A percentile compares a stretch with the other conserved stretches of the same genome.
These are phyloP conservation scores for Leptobrachium leishanense DNA, from an alignment of 2,113 vertebrate species.

Conservation along the genomic window DNA sequence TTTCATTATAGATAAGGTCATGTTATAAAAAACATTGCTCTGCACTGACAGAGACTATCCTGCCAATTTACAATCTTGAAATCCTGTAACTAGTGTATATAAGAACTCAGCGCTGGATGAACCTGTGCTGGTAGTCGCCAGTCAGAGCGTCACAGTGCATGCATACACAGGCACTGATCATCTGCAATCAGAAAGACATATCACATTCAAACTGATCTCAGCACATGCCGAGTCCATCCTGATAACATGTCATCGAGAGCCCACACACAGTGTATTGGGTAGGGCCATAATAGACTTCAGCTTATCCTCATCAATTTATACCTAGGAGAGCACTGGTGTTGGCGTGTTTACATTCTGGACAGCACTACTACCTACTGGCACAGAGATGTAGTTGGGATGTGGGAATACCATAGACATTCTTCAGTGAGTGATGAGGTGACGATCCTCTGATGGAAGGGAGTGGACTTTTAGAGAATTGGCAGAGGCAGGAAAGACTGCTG, in stretches of 20 bases:
- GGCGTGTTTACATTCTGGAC: slow-evolving; percentile 29
- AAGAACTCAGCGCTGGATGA: too few relatives aligned
- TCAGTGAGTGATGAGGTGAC: slow-evolving; percentile 43
- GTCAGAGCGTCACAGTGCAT: too few relatives aligned
- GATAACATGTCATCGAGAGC: not conserved
- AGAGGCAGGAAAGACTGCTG: slow-evolving; percentile 12
- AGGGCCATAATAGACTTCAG: not conserved
- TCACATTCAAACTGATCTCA: not conserved
- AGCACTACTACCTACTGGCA: slow-evolving; percentile 43
- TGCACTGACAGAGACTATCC: too few relatives aligned
- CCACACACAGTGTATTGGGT: slow-evolving; percentile 5
- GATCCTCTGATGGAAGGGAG: slow-evolving; percentile 48
- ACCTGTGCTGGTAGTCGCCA: too few relatives aligned
- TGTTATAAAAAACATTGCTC: too few relatives aligned
- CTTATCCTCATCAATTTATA: slow-evolving; percentile 21
- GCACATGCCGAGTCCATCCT: not conserved
- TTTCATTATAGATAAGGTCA: too few relatives aligned
- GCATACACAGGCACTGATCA: too few relatives aligned
- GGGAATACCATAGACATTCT: slow-evolving; percentile 47
- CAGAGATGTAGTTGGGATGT: slow-evolving; percentile 30
- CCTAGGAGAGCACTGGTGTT: slow-evolving; percentile 28
- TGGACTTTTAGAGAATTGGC: slow-evolving; percentile 41
- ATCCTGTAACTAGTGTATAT: too few relatives aligned
- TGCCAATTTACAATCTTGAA: too few relatives aligned
- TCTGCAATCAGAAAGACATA: too few relatives aligned